Conservation (phyloP, 2,113 vertebrate species). For the Phycodurus eques region DNA sequence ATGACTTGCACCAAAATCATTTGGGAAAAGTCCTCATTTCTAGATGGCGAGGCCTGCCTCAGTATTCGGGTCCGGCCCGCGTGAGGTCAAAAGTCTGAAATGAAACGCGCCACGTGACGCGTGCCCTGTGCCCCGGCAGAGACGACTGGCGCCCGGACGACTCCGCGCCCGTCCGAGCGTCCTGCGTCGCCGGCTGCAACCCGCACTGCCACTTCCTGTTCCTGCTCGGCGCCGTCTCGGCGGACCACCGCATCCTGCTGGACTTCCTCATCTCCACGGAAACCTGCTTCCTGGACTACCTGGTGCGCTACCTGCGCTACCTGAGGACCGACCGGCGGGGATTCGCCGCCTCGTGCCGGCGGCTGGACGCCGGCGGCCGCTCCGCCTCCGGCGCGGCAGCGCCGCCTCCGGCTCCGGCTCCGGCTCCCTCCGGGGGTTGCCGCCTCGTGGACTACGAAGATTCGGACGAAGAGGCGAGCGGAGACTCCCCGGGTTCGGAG, state of each 20-base stretch:
- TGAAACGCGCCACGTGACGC: too few species aligned
- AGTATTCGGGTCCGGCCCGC: too few species aligned
- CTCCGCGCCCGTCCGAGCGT: background rate
- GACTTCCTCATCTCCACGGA: conserved; percentile 95
- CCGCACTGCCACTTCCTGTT: conserved; percentile 89
- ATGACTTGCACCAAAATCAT: too few species aligned
- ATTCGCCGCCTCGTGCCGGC: conserved; percentile 70
- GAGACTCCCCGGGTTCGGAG: background rate
- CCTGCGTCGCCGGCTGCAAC: conserved; percentile 76
- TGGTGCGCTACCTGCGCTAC: conserved; percentile 86
- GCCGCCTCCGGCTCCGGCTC: background rate
- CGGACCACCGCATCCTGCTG: conserved; percentile 85
- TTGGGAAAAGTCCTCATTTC: too few species aligned
- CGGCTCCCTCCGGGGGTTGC: background rate
- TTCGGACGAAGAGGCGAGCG: conserved; percentile 74
- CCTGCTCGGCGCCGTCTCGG: conserved; percentile 80
- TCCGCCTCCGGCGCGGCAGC: background rate
- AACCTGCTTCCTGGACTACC: conserved; percentile 93
- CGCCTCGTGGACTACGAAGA: conserved; percentile 83
- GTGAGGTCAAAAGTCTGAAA: too few species aligned
- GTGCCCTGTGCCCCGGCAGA: conserved; percentile 32
- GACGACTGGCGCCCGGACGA: conserved; percentile 1
- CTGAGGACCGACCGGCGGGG: conserved; percentile 75
- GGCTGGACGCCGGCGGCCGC: conserved; percentile 24
- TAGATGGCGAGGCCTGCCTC: too few species aligned